Percentiles rank a stretch among this genome's conserved stretches.
phyloP scores from a whole-genome alignment of 1,140 invertebrate genomes.

The Sycophila sp. region DNA sequence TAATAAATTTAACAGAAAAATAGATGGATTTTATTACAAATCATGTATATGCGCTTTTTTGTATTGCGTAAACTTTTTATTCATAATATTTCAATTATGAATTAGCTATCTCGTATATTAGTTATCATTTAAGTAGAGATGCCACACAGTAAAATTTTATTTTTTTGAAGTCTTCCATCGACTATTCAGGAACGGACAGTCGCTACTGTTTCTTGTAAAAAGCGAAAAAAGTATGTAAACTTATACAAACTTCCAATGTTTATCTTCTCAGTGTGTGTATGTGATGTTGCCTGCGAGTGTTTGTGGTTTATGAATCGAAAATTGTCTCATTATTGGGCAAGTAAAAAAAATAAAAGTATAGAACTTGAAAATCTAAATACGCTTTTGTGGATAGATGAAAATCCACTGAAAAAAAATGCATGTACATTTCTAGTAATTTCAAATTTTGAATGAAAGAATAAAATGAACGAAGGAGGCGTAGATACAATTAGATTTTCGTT shows the following conservation, averaged over 20 bases:
- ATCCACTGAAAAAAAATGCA: conserved; percentile 6
- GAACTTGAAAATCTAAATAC: conserved; percentile 16
- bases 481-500: not conserved
- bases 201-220: conserved; percentile 9
- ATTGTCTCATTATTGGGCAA: too few species aligned
- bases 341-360: conserved; percentile 7
- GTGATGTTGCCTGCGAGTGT: not conserved
- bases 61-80: too few species aligned
- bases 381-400: conserved; percentile 4
- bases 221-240: not conserved
- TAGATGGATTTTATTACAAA: too few species aligned
- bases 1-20: too few species aligned
- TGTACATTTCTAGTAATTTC: not conserved
- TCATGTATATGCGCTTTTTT: too few species aligned
- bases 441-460: conserved; percentile 5
- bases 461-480: not conserved
- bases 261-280: conserved; percentile 12
- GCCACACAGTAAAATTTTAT: conserved; percentile 9
- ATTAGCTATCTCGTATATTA: not conserved
- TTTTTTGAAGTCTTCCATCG: conserved; percentile 8
- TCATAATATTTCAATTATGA: not conserved
- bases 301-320: conserved; percentile 1
- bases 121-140: not conserved
- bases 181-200: not conserved
- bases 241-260: conserved; percentile 12